Conservation (phyloP, 2,888 invertebrate genomes). For the Dioctria rufipes region DNA sequence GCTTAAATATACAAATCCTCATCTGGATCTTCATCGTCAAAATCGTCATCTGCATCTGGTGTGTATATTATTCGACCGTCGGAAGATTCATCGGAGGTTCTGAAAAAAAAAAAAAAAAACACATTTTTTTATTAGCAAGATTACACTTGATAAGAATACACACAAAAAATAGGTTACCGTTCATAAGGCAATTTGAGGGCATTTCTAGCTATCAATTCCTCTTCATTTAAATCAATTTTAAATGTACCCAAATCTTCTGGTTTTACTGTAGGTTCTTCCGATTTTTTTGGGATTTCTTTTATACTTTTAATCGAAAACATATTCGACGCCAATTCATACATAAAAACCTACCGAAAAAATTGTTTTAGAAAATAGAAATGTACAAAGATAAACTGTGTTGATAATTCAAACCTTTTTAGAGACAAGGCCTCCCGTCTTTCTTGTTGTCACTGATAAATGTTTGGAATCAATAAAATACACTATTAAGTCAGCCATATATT, state of each 20-base stretch:
- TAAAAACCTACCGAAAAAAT: constrained; percentile 62
- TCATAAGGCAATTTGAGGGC: constrained; percentile 70
- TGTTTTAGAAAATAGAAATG: not conserved
- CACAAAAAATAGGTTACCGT: constrained; percentile 62
- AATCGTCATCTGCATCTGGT: constrained; percentile 85
- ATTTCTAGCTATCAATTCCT: constrained; percentile 69
- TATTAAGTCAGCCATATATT: constrained; percentile 68
- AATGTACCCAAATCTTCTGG: constrained; percentile 65
- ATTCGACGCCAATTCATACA: constrained; percentile 64
- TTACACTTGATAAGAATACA: too few species aligned
- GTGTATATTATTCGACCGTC: constrained; percentile 81
- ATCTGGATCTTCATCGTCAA: constrained; percentile 91
- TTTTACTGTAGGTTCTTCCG: constrained; percentile 49
- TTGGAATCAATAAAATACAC: constrained; percentile 63
- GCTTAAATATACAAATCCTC: constrained; percentile 83
- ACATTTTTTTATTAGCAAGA: too few species aligned
- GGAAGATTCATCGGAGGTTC: constrained; percentile 71
- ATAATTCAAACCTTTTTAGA: constrained; percentile 61
- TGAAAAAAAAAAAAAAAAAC: constrained; percentile 57
- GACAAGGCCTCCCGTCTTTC: constrained; percentile 67
- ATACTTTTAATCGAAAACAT: constrained; percentile 64
- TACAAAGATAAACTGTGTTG: too few species aligned
- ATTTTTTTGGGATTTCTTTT: constrained; percentile 48
- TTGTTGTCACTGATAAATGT: constrained; percentile 64
- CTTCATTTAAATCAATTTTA: constrained; percentile 70